Base-by-base conservation (phyloP, 2,113 vertebrate genomes). In the Axis porcinus region DNA sequence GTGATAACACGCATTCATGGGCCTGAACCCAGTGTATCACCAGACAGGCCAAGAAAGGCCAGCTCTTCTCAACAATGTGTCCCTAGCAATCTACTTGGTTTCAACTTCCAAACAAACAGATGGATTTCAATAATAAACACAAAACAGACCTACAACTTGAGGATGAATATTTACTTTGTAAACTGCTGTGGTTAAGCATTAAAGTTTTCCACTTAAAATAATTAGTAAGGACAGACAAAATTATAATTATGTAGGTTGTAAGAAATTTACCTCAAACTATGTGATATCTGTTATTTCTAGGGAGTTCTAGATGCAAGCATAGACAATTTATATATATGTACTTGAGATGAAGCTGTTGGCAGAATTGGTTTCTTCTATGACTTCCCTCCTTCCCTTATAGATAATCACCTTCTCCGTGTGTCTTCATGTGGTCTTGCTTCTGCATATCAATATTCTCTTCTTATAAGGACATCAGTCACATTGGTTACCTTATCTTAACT, bases 71-170 rank as follows among this genome's bases (percentile, higher is more conserved):
- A 30, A 12, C 89, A 94, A 79, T 58, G 3, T 74, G 52, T 92
- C 96, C 89, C 33, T 70, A 93, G 89, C 36, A 79, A 36, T 98
- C 50, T 13, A 83, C 81, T 55, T 91, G 91, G 40, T 97, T 96
- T 97, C 94, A 93, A 97, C 74, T 98, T 96, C 76, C 36, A 70
- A 67, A 96, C 28, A 85, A 96, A 33, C 28, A 86, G 64, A 89
- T 89, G n/a, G 47, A 50, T 86, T 87, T 97, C 36, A 90, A 40
- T 52, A 93, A 84, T 50, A 90, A 30, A 58, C 5, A 60, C 25
- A 93, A 91, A 95, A 74, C 30, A 95, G 78, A 92, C 8, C 11
- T n/a, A 64, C 28, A 94, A 58, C 86, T 86, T 87, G 52, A 15
- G n/a, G 55, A 94, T 23, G 45, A 89, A 70, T 86, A 94, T 96